A percentile compares a stretch with the other conserved stretches of the same genome.
Evolutionary conservation across 2,888 invertebrate genomes (phyloP).

Genomic region (Apamea anceps): DNA sequence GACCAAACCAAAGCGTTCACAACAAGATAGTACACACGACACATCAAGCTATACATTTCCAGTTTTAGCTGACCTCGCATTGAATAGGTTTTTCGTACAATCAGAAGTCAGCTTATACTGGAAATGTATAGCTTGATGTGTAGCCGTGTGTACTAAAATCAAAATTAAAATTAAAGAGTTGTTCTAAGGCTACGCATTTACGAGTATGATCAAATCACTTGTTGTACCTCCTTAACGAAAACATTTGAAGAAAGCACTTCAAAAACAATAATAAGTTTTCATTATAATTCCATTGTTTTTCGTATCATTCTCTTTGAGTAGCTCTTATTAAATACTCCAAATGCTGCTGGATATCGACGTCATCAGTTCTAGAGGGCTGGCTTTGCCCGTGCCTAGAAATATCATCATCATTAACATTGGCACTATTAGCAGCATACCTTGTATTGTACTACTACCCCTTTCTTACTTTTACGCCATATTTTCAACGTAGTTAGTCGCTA

Average conservation of each 20-base stretch:
- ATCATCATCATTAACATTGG: neutral
- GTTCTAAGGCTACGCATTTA: neutral
- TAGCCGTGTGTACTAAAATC: neutral
- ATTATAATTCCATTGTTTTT: slow-evolving; percentile 34
- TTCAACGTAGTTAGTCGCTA: neutral
- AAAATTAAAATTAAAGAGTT: neutral
- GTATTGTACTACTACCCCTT: neutral
- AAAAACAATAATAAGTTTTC: slow-evolving; percentile 42
- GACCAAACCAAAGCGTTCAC: neutral
- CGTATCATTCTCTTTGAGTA: slow-evolving; percentile 11
- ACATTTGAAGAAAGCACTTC: slow-evolving; percentile 25
- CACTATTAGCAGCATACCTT: neutral
- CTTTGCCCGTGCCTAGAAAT: neutral
- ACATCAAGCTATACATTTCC: too few species aligned
- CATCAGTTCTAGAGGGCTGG: neutral
- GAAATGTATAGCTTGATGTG: neutral
- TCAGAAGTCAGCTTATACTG: neutral
- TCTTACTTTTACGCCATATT: neutral
- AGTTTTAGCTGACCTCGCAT: neutral
- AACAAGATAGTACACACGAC: neutral
- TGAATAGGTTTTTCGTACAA: neutral
- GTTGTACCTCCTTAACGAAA: slow-evolving; percentile 16
- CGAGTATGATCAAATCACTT: slow-evolving; percentile 13
- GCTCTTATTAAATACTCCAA: slow-evolving; percentile 13
- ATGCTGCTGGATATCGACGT: neutral